These are phyloP conservation scores for Archilochus colubris DNA, from an alignment of 2,113 vertebrate genomes.

Conservation along the genomic window DNA sequence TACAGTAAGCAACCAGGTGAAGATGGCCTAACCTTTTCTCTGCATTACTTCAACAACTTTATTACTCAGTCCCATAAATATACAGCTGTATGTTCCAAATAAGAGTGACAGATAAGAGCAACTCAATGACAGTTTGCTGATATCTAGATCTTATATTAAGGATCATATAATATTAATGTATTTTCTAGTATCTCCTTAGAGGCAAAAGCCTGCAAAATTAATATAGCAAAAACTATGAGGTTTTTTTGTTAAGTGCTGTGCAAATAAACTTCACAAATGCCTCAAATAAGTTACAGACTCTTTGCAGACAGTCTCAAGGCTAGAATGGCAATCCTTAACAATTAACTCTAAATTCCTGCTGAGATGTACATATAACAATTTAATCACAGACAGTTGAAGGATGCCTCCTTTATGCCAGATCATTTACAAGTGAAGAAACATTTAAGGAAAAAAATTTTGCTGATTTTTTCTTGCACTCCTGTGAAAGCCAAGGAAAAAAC, in stretches of 20 bases:
- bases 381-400: background rate
- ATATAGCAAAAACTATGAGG: background rate
- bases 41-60: background rate
- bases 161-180: background rate
- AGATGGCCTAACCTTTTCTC: background rate
- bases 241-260: background rate
- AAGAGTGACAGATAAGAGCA: background rate
- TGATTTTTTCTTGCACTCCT: background rate
- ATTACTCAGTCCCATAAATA: background rate
- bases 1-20: background rate
- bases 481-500: background rate
- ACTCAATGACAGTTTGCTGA: background rate
- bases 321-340: background rate
- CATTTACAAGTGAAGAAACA: background rate
- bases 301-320: background rate
- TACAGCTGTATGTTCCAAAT: background rate
- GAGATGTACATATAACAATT: background rate
- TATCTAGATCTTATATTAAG: background rate
- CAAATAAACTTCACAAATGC: background rate
- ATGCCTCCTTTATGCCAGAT: background rate
- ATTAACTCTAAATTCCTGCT: background rate
- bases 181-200: background rate
- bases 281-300: background rate
- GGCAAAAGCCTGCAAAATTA: background rate
- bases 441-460: constrained; percentile 15